Evolutionary conservation across 2,113 vertebrate genomes (phyloP).

Genomic region (Catharus bicknelli): DNA sequence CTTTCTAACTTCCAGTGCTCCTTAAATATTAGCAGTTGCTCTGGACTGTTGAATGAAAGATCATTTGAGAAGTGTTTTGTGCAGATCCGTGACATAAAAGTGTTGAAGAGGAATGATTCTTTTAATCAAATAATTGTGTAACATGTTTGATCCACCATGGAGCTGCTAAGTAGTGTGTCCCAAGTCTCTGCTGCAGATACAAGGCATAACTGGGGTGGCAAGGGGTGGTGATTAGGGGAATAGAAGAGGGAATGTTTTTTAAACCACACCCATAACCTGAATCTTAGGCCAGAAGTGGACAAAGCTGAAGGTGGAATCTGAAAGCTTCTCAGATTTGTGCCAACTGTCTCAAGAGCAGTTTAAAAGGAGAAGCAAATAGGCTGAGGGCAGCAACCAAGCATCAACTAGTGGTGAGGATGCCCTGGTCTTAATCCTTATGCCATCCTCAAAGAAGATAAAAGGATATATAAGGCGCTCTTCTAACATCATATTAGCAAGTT

Average conservation of each 20-base stretch:
- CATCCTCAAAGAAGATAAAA: not conserved
- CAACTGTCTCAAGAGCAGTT: not conserved
- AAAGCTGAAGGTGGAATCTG: not conserved
- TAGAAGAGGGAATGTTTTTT: not conserved
- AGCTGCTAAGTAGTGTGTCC: not conserved
- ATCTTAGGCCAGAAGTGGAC: not conserved
- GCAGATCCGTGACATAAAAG: not conserved
- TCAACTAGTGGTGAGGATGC: accelerated
- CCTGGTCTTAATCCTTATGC: not conserved
- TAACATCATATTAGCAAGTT: not conserved
- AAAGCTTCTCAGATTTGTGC: not conserved
- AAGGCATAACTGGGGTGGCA: not conserved
- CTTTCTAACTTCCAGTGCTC: conserved; percentile 35
- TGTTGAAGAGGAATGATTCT: conserved; percentile 11
- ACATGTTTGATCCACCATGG: not conserved
- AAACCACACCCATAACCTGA: not conserved
- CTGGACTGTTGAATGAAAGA: not conserved
- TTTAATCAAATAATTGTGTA: conserved; percentile 30
- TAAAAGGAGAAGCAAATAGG: not conserved
- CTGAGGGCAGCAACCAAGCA: not conserved
- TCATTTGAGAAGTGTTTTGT: conserved; percentile 1
- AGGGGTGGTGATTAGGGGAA: too few relatives aligned
- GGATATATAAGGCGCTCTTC: not conserved
- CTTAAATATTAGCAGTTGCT: conserved; percentile 54
- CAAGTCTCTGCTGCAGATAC: not conserved